These are phyloP conservation scores for Drosophila nigromelanica DNA, from an alignment of 1,140 invertebrate species.

Conservation along the genomic window DNA sequence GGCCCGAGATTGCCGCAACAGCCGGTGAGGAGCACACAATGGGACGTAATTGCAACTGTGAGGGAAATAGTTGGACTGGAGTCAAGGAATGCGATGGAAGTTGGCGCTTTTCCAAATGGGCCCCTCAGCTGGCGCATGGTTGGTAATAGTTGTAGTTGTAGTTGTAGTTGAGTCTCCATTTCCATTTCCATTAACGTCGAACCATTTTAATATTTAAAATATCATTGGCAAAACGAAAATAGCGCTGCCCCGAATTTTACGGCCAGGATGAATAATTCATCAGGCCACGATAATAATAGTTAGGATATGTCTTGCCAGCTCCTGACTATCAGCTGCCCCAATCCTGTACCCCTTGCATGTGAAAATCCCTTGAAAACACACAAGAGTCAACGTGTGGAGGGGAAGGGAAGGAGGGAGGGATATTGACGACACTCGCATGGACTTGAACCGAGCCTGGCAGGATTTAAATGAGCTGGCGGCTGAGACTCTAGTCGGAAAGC, in stretches of 20 bases:
- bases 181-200: conserved; percentile 24
- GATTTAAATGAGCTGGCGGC: conserved; percentile 9
- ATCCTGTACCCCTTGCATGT: conserved; percentile 24
- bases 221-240: conserved; percentile 48
- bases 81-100: conserved; percentile 33
- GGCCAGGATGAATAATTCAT: conserved; percentile 41
- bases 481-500: conserved; percentile 5
- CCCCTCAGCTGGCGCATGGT: conserved; percentile 24
- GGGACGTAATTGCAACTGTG: conserved; percentile 58
- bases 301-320: conserved; percentile 10
- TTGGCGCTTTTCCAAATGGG: conserved; percentile 47
- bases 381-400: conserved; percentile 12
- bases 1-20: conserved; percentile 56
- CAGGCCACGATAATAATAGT: conserved; percentile 46
- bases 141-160: conserved; percentile 28
- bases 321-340: conserved; percentile 2
- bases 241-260: conserved; percentile 32
- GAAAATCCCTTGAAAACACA: conserved; percentile 42
- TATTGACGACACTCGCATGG: conserved; percentile 2
- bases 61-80: conserved; percentile 44
- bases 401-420: not conserved
- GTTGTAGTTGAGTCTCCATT: not conserved
- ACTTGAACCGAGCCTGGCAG: not conserved
- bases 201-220: conserved; percentile 74
- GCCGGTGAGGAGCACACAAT: conserved; percentile 33